Evolutionary conservation across 2,797 vertebrate genomes (phyloP).

Genomic region (Epinephelus coioides): DNA sequence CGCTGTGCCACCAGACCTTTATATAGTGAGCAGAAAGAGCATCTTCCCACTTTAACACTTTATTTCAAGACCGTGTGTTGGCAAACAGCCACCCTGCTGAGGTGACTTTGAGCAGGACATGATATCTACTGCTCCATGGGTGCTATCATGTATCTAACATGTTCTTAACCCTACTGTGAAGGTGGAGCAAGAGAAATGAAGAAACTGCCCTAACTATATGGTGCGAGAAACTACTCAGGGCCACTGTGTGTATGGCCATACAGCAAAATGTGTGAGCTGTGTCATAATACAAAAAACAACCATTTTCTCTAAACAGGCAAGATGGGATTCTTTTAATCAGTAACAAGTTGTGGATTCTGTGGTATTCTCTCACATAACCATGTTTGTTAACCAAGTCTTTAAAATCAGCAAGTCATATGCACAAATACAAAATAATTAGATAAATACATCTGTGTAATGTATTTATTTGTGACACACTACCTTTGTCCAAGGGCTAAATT

Average conservation of each 20-base stretch:
- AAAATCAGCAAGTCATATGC: background rate
- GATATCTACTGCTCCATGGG: slow-evolving; percentile 5
- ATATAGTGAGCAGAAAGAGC: slow-evolving; percentile 23
- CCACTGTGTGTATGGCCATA: background rate
- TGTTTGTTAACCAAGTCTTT: background rate
- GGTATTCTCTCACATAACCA: background rate
- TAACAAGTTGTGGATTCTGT: background rate
- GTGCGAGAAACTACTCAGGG: background rate
- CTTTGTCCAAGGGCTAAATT: background rate
- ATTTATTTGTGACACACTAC: too few relatives aligned
- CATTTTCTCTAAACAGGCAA: background rate
- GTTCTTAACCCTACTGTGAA: background rate
- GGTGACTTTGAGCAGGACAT: slow-evolving; percentile 26
- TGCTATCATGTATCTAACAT: background rate
- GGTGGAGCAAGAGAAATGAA: background rate
- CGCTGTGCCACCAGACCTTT: slow-evolving; percentile 9
- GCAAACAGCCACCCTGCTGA: slow-evolving; percentile 24
- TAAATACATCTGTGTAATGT: too few relatives aligned
- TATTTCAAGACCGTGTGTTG: slow-evolving; percentile 14
- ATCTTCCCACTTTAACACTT: slow-evolving; percentile 21
- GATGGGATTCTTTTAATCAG: background rate
- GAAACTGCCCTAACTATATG: background rate
- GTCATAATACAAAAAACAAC: too few relatives aligned
- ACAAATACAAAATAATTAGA: background rate
- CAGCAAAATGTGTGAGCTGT: background rate